These are phyloP conservation scores for Hippolais icterina DNA, from an alignment of 2,113 vertebrate species.

Conservation along the genomic window DNA sequence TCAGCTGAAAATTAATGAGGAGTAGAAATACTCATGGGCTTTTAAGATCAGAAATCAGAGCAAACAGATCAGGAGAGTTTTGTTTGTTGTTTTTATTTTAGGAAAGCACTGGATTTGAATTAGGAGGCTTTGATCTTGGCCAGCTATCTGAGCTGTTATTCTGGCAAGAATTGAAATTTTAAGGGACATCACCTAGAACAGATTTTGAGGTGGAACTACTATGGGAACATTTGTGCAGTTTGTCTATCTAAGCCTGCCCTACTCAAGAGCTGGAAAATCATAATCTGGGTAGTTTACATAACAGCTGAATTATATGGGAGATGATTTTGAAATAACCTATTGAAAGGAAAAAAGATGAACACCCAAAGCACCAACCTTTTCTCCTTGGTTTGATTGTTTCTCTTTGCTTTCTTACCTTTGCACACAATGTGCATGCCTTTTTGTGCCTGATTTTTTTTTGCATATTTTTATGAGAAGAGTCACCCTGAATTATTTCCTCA, in stretches of 20 bases:
- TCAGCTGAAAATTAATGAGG: not conserved
- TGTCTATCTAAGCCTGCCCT: not conserved
- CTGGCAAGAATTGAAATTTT: not conserved
- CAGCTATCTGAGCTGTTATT: not conserved
- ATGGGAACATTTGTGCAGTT: not conserved
- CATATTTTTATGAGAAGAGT: not conserved
- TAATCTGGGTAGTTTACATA: not conserved
- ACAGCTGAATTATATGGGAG: not conserved
- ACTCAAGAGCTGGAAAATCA: not conserved
- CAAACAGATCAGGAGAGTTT: not conserved
- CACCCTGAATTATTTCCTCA: not conserved
- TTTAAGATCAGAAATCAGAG: slow-evolving; percentile 8
- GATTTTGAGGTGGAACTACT: not conserved
- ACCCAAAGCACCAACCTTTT: not conserved
- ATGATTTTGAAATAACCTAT: not conserved
- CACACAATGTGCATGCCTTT: not conserved
- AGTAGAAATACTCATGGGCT: not conserved
- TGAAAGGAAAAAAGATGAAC: not conserved
- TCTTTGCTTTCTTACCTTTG: not conserved
- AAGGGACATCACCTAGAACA: not conserved
- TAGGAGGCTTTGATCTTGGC: not conserved
- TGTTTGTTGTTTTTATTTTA: slow-evolving; percentile 12
- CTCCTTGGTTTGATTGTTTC: not conserved
- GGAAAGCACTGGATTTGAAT: not conserved
- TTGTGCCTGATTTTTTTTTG: not conserved